phyloP scores from a whole-genome alignment of 2,888 invertebrate species.

The Fragum fragum region DNA sequence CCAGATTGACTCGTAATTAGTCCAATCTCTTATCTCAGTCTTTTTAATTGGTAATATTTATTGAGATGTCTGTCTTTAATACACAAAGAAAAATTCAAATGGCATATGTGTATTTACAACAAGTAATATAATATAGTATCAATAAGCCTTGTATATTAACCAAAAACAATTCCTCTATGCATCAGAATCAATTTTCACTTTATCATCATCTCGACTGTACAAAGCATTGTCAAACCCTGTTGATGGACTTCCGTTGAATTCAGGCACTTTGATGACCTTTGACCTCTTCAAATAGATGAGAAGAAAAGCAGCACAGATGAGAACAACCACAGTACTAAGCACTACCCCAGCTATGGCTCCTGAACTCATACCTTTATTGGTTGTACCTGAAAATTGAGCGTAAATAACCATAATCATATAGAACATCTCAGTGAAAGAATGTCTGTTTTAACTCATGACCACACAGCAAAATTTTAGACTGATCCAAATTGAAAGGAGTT shows the following conservation, averaged over 20 bases:
- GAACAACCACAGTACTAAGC: constrained; percentile 33
- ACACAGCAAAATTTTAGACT: no score
- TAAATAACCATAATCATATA: no score
- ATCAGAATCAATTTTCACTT: constrained; percentile 46
- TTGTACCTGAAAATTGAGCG: constrained; percentile 31
- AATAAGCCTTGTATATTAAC: no score
- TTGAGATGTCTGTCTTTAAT: not conserved
- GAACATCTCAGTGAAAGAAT: no score
- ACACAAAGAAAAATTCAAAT: not conserved
- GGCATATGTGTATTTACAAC: not conserved
- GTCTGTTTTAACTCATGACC: no score
- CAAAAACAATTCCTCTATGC: constrained; percentile 17
- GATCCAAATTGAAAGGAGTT: no score
- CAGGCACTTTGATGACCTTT: constrained; percentile 44
- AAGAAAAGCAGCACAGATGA: constrained; percentile 27
- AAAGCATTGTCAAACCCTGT: constrained; percentile 53
- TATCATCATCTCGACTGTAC: constrained; percentile 38
- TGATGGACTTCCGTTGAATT: constrained; percentile 2
- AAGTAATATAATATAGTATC: no score
- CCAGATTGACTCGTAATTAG: no score
- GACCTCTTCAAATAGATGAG: constrained; percentile 45
- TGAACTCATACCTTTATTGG: constrained; percentile 31
- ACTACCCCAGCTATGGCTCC: constrained; percentile 57
- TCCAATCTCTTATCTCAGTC: no score
- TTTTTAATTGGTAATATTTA: no score